Percentiles rank a stretch among this genome's conserved stretches.
Evolutionary conservation across 2,888 invertebrate species (phyloP).

Genomic region (Xestia rhomboidea): DNA sequence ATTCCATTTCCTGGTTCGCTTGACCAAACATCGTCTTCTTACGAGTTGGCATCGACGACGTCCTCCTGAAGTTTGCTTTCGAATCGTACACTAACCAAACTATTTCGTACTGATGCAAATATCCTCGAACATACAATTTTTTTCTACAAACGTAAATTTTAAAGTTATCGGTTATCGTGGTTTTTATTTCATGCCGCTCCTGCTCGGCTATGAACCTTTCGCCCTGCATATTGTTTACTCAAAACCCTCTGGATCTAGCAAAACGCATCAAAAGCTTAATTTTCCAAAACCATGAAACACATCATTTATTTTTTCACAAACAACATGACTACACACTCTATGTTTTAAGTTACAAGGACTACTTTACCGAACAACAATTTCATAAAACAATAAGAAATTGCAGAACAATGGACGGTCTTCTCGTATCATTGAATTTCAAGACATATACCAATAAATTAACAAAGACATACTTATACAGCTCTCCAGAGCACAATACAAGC

Average conservation of each 20-base stretch:
- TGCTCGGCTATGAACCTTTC: not conserved
- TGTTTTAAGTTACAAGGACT: not conserved
- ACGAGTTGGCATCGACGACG: slow-evolving; percentile 52
- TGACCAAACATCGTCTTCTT: slow-evolving; percentile 67
- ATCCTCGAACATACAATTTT: not conserved
- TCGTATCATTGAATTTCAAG: not conserved
- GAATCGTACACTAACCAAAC: slow-evolving; percentile 44
- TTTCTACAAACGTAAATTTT: not conserved
- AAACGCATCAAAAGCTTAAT: not conserved
- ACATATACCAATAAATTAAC: slow-evolving; percentile 20
- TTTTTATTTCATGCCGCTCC: not conserved
- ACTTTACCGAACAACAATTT: too few relatives aligned
- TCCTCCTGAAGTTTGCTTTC: slow-evolving; percentile 46
- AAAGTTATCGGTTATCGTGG: not conserved
- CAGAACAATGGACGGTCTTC: not conserved
- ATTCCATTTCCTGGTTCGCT: slow-evolving; percentile 74
- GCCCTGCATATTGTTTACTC: not conserved
- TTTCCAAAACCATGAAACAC: not conserved
- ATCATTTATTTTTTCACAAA: not conserved
- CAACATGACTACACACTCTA: not conserved
- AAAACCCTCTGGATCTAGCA: not conserved
- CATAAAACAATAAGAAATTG: not conserved
- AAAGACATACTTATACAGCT: not conserved
- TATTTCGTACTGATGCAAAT: slow-evolving; percentile 41
- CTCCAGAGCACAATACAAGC: slow-evolving; percentile 20